Conservation (phyloP, 64 coral and sea anemone species). For the Stylophora pistillata region DNA sequence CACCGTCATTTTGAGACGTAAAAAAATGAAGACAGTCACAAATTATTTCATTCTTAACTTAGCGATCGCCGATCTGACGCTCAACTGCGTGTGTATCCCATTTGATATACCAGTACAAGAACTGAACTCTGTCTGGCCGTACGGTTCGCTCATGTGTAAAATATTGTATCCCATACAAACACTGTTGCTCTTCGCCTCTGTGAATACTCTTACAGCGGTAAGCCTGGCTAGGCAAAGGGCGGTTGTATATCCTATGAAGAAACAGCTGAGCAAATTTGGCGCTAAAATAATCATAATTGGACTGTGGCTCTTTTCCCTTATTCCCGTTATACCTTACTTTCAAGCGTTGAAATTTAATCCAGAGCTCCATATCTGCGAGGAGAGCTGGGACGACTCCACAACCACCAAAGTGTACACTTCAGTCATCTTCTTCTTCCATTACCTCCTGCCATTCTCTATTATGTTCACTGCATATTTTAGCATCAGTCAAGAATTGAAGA, state of each 20-base stretch:
- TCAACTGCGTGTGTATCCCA: neutral
- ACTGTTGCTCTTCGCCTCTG: neutral
- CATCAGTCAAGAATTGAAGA: conserved; percentile 15
- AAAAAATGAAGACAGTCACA: neutral
- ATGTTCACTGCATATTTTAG: conserved; percentile 18
- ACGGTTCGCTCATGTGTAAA: conserved; percentile 30
- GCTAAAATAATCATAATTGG: neutral
- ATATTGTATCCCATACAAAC: conserved; percentile 34
- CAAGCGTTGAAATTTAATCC: conserved; percentile 1
- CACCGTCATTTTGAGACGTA: neutral
- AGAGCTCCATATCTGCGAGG: neutral
- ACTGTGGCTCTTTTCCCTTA: conserved; percentile 9
- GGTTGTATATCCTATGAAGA: conserved; percentile 31
- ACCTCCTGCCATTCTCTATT: conserved; percentile 24
- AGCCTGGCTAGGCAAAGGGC: conserved; percentile 21
- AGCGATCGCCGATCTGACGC: neutral
- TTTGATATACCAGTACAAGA: conserved; percentile 4
- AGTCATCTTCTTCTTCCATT: neutral
- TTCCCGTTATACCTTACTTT: conserved; percentile 6
- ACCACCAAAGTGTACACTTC: conserved; percentile 27
- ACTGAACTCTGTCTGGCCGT: conserved; percentile 6
- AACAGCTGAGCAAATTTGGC: neutral
- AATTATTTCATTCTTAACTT: neutral
- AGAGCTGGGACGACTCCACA: neutral
- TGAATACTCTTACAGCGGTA: conserved; percentile 20